Evolutionary conservation across 2,888 invertebrate genomes (phyloP).

Genomic region (Brachycybe producta): DNA sequence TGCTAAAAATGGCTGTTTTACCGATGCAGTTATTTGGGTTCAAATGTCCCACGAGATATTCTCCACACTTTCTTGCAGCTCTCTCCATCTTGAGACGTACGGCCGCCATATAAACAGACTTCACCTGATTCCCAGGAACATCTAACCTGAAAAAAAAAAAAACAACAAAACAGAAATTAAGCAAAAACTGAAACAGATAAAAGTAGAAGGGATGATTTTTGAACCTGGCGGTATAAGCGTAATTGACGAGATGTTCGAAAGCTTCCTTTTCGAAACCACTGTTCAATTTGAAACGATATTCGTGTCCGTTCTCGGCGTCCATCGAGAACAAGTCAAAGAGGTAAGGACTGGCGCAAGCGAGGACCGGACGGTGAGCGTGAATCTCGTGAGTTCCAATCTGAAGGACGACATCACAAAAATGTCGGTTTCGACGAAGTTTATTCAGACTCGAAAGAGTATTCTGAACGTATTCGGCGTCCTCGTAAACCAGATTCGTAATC

Average conservation of each 20-base stretch:
- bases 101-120: constrained; percentile 66
- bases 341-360: constrained; percentile 63
- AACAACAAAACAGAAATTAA: constrained; percentile 9
- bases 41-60: constrained; percentile 51
- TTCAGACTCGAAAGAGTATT: constrained; percentile 51
- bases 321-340: constrained; percentile 57
- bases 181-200: neutral
- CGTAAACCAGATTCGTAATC: constrained; percentile 25
- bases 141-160: constrained; percentile 37
- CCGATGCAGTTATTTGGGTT: constrained; percentile 41
- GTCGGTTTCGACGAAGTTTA: constrained; percentile 65
- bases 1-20: constrained; percentile 7
- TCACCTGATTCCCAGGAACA: constrained; percentile 45
- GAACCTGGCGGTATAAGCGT: constrained; percentile 63
- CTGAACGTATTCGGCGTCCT: constrained; percentile 26
- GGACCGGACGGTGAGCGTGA: constrained; percentile 61
- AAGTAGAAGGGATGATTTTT: neutral
- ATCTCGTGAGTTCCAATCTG: constrained; percentile 56
- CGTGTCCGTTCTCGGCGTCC: constrained; percentile 40
- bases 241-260: constrained; percentile 61
- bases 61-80: constrained; percentile 56
- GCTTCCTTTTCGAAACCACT: constrained; percentile 52
- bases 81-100: constrained; percentile 60
- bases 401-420: constrained; percentile 74
- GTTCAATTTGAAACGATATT: constrained; percentile 44